Evolutionary conservation across 2,113 vertebrate species (phyloP), one percentile per base, ranked within the genome.

Genomic region (Mesembrinibis cayennensis): DNA sequence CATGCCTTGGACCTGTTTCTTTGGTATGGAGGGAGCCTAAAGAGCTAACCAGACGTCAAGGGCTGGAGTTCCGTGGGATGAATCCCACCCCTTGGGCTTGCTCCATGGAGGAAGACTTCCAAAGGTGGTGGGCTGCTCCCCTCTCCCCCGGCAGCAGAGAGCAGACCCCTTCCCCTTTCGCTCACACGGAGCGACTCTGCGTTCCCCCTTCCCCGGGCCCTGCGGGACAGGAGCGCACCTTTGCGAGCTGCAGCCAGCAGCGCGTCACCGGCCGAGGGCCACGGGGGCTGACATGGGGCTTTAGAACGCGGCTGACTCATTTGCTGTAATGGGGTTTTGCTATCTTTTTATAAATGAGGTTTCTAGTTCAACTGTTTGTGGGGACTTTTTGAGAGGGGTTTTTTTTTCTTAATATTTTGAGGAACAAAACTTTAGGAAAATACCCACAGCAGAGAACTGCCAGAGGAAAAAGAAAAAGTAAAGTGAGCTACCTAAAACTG

Each of bases 391-490:
- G 84, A 70, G 80, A 30, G 38, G 85, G 5, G 14, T 2, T 11
- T 65, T 66, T 42, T 42, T 79, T 40, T 85, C 61, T 93, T 45
- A 45, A 12, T 67, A 70, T 82, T 97, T 97, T 96, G 94, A 97
- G 97, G 95, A 95, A 96, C 78, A 76, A 93, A 96, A 95, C 81
- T 77, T 82, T 11, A 70, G 81, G 81, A 94, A 96, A 97, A 95
- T 70, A 95, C 95, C 95, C 89, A 87, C 56, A 87, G 78, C 38
- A 67, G 45, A 70, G 62, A 96, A 91, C 38, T 56, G 82, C 49
- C 52, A 19, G 30, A 10, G 45, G 45, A 10, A 16, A 47, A 66
- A 81, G 7, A 61, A 93, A 79, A 65, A 38, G 29, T 40, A 38
- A 82, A 82, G 63, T 1, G 49, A 86, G 36, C 5, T 15, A 58